These are phyloP conservation scores for Nysson spinosus DNA, from an alignment of 2,888 invertebrate species.

Conservation along the genomic window DNA sequence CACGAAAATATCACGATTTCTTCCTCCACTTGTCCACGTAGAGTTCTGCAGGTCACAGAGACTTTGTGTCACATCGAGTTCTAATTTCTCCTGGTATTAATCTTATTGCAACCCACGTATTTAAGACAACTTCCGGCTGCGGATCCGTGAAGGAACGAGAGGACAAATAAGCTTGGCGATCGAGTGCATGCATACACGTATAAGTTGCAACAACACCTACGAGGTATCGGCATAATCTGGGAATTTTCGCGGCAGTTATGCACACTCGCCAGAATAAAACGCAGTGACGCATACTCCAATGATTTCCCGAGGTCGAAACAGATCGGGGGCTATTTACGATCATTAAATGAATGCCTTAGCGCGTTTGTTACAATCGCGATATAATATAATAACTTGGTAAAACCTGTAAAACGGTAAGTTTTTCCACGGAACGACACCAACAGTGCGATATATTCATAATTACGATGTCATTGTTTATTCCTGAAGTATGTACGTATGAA, in stretches of 20 bases:
- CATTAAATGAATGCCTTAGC: constrained; percentile 33
- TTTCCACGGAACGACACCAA: not conserved
- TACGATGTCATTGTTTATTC: no score
- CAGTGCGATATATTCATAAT: no score
- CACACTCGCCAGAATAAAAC: not conserved
- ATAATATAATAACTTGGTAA: constrained; percentile 36
- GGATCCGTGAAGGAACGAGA: not conserved
- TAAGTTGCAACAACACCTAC: not conserved
- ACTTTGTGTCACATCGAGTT: not conserved
- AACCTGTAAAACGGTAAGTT: constrained; percentile 20
- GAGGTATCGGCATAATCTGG: not conserved
- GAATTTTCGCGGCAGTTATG: not conserved
- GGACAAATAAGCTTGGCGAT: not conserved
- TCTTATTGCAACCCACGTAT: not conserved
- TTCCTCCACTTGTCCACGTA: no score
- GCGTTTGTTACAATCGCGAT: constrained; percentile 35
- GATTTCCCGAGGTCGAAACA: constrained; percentile 27
- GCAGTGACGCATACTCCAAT: constrained; percentile 27
- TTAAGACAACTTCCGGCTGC: constrained; percentile 1
- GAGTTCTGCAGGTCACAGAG: not conserved
- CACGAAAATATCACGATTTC: no score
- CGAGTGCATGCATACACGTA: not conserved
- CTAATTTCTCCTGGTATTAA: not conserved
- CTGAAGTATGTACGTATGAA: no score
- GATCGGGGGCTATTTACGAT: constrained; percentile 25